Evolutionary conservation across 2,888 invertebrate genomes (phyloP).

Genomic region (Euzophera pinguis): DNA sequence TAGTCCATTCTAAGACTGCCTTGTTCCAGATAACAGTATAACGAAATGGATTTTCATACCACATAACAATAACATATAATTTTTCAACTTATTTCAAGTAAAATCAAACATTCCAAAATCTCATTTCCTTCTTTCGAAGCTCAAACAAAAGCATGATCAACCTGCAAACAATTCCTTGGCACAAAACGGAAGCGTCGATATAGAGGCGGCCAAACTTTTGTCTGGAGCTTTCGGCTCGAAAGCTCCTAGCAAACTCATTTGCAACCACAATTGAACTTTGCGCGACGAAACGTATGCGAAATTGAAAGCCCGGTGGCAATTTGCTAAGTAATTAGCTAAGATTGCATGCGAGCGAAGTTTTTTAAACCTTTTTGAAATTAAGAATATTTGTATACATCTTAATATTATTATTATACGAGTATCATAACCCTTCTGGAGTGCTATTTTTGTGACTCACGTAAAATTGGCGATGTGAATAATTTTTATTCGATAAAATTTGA

Average conservation of each 20-base stretch:
- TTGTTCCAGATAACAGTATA: too few relatives aligned
- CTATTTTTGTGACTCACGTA: too few relatives aligned
- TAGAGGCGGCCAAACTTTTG: constrained; percentile 3
- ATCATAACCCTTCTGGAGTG: too few relatives aligned
- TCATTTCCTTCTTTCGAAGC: neutral
- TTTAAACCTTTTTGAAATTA: neutral
- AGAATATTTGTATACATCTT: too few relatives aligned
- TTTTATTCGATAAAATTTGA: too few relatives aligned
- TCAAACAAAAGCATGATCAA: constrained; percentile 3
- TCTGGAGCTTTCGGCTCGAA: neutral
- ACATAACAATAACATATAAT: too few relatives aligned
- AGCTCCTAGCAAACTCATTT: constrained; percentile 21
- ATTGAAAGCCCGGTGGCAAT: constrained; percentile 1
- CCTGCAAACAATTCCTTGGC: neutral
- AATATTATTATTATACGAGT: too few relatives aligned
- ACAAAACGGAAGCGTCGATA: neutral
- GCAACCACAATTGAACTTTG: constrained; percentile 27
- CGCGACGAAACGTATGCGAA: constrained; percentile 1
- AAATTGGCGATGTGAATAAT: too few relatives aligned
- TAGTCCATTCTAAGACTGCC: too few relatives aligned
- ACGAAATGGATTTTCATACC: too few relatives aligned
- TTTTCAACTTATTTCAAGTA: neutral
- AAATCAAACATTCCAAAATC: neutral
- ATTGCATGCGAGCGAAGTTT: neutral
- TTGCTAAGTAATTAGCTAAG: neutral